phyloP scores from a whole-genome alignment of 2,888 invertebrate species.

The Heteropelma amictum region DNA sequence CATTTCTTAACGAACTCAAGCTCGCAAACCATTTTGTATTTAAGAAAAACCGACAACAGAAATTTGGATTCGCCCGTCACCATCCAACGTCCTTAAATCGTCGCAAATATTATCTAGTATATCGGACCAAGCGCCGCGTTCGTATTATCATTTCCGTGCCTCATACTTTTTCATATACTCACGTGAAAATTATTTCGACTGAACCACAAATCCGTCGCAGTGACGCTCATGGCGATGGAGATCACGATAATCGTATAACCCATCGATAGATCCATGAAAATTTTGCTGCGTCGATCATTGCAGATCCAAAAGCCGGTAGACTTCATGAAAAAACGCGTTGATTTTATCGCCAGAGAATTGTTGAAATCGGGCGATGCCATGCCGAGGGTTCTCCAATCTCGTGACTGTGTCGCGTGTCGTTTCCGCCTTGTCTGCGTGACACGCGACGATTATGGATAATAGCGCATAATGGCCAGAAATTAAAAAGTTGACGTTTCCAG shows the following conservation, averaged over 20 bases:
- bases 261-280: neutral
- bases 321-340: constrained; percentile 44
- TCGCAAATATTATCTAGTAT: neutral
- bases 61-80: too few species aligned
- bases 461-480: neutral
- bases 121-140: constrained; percentile 39
- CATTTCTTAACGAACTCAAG: too few species aligned
- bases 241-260: neutral
- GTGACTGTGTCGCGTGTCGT: neutral
- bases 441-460: neutral
- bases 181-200: constrained; percentile 54
- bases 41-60: too few species aligned
- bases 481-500: neutral
- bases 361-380: constrained; percentile 10
- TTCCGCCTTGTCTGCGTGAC: neutral
- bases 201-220: constrained; percentile 12
- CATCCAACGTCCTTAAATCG: neutral
- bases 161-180: constrained; percentile 39
- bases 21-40: too few species aligned
- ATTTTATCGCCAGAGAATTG: constrained; percentile 35
- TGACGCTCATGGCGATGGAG: constrained; percentile 29
- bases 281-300: constrained; percentile 7
- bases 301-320: constrained; percentile 51
- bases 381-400: neutral
- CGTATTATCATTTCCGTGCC: neutral